Evolutionary conservation across 1,140 invertebrate genomes (phyloP), one percentile per base, ranked within the genome.

Genomic region (Megalonaias nervosa): DNA sequence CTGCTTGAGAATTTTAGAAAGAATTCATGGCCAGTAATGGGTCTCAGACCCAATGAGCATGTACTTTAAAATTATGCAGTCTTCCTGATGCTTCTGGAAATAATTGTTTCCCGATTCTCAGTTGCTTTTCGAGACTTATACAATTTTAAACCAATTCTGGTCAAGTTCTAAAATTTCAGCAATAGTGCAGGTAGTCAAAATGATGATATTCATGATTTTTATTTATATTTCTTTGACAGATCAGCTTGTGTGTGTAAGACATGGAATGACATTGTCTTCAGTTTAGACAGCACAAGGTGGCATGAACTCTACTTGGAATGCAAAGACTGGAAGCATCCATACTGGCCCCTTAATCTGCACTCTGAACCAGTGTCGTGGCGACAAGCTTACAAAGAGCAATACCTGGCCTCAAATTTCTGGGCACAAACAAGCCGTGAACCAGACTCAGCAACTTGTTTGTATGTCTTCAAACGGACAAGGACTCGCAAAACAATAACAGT

Each of bases 321-420:
- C 67, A 77, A 69, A 17, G 84, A 84, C 23, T 88, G 87, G 87
- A 82, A 81, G 31, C 87, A 87, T 77, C 87, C 87, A 16, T 85
- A 82, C 73, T 88, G 87, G 87, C 87, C 87, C 19, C 66, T 88
- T 0, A 85, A 86, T 71, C 79, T 80, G 14, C 67, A 84, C 19
- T 79, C 81, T n/a, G 83, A 86, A 59, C 87, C 87, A 38, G 38
- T 75, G 5, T 88, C 87, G n/a, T 88, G 87, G 87, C 77, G 80
- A 73, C 71, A 81, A 59, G 85, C 87, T 5, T 87, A 79, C 58
- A 76, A 79, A 71, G 81, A 87, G 17, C 87, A 88, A 71, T 81
- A 84, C 26, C 48, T 84, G 11, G 79, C 85, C 15, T 81, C 82
- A 31, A 71, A 71, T 2, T 87, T 87, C 74, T 88, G 87, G 87